phyloP scores from a whole-genome alignment of 2,113 vertebrate genomes.

The Chionodraco myersi region DNA sequence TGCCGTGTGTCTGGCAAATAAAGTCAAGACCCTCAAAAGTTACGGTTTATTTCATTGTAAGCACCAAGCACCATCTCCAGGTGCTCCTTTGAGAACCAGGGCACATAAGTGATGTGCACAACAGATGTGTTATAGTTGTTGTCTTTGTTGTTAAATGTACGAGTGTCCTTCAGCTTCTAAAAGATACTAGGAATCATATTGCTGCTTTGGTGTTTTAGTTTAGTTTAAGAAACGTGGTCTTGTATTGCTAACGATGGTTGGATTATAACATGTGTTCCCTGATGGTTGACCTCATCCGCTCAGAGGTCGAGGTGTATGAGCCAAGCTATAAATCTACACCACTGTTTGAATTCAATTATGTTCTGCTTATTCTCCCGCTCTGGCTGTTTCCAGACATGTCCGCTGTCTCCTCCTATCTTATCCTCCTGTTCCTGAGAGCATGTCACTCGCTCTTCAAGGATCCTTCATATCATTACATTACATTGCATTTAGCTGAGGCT shows the following conservation, averaged over 20 bases:
- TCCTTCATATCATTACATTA: constrained; percentile 32
- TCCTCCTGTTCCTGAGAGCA: constrained; percentile 20
- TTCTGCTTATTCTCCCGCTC: neutral
- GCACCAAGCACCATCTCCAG: too few relatives aligned
- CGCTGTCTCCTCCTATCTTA: neutral
- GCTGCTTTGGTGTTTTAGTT: neutral
- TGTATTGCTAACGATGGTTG: neutral
- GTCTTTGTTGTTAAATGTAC: too few relatives aligned
- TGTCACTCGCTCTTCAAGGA: constrained; percentile 41
- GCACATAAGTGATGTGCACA: too few relatives aligned
- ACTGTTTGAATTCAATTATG: neutral
- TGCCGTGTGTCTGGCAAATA: too few relatives aligned
- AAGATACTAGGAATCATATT: neutral
- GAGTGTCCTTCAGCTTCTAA: too few relatives aligned
- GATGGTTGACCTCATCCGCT: neutral
- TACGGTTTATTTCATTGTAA: too few relatives aligned
- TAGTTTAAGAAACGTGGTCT: neutral
- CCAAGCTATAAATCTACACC: neutral
- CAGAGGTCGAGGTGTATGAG: neutral
- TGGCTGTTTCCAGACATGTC: neutral
- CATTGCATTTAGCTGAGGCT: too few relatives aligned
- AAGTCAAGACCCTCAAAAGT: too few relatives aligned
- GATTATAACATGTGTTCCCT: neutral
- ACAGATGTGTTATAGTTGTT: neutral
- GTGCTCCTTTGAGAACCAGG: too few relatives aligned